Conservation (phyloP, 2,113 vertebrate genomes). For the Ptilorrhoa leucosticta region DNA sequence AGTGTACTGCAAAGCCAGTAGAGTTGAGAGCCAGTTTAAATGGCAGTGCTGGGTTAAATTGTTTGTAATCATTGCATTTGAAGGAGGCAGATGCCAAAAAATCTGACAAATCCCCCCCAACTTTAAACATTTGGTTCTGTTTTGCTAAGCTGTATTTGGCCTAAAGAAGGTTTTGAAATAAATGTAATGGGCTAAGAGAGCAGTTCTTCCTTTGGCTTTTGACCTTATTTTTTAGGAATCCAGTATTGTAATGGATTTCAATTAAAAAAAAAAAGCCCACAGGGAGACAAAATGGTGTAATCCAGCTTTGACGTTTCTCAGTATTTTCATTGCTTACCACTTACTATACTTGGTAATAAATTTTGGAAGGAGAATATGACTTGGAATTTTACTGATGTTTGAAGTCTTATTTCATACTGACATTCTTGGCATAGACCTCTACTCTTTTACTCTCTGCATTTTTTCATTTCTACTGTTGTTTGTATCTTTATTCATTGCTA, state of each 20-base stretch:
- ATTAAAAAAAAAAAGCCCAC: background rate
- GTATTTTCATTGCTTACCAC: background rate
- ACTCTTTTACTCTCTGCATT: background rate
- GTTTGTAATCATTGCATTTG: background rate
- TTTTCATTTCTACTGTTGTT: background rate
- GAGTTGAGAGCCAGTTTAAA: background rate
- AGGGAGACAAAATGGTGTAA: background rate
- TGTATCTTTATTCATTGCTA: background rate
- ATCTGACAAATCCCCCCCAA: rapidly evolving
- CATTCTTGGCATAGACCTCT: background rate
- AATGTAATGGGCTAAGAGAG: background rate
- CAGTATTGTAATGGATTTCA: background rate
- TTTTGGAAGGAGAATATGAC: background rate
- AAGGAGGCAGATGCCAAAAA: background rate
- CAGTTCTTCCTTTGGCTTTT: background rate
- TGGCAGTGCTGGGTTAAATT: background rate
- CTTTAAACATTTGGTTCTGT: background rate
- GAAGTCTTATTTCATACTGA: background rate
- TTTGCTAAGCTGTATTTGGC: background rate
- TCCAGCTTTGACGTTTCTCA: background rate
- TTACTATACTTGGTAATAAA: background rate
- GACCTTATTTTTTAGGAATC: background rate
- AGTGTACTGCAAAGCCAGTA: background rate
- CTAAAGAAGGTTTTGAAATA: background rate
- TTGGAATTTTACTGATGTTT: background rate